These are phyloP conservation scores for Asobara japonica DNA, from an alignment of 1,140 invertebrate genomes.

Conservation along the genomic window DNA sequence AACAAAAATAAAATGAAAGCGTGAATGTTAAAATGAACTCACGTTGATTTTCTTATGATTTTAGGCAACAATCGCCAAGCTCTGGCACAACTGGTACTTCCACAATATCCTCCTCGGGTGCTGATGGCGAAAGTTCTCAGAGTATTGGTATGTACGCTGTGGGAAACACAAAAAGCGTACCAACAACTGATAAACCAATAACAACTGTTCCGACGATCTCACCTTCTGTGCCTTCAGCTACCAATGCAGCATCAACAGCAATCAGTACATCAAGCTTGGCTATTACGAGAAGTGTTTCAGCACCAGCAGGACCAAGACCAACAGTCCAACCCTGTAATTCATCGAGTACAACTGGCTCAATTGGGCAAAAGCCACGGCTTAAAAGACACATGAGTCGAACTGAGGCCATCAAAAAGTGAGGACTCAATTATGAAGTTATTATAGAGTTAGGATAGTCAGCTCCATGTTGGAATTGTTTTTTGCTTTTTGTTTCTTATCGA, in stretches of 20 bases:
- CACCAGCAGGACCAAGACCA: constrained; percentile 53
- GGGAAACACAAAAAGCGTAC: constrained; percentile 43
- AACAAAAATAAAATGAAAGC: neutral
- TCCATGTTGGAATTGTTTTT: no score
- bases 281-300: constrained; percentile 57
- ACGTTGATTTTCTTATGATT: constrained; percentile 29
- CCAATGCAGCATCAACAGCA: constrained; percentile 26
- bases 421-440: no score
- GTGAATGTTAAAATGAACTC: neutral
- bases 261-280: constrained; percentile 37
- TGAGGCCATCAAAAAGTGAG: constrained; percentile 61
- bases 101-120: constrained; percentile 55
- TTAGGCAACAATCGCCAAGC: constrained; percentile 62
- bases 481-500: no score
- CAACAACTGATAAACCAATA: constrained; percentile 47
- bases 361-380: constrained; percentile 55
- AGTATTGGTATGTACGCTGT: constrained; percentile 54
- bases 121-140: constrained; percentile 52
- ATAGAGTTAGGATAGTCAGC: no score
- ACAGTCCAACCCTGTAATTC: constrained; percentile 44
- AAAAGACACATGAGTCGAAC: constrained; percentile 58
- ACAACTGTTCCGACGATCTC: constrained; percentile 52
- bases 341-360: constrained; percentile 54
- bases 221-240: constrained; percentile 42
- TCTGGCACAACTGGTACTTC: constrained; percentile 60